These are phyloP conservation scores for Allobates femoralis DNA, from an alignment of 2,797 vertebrate genomes.

Conservation along the genomic window DNA sequence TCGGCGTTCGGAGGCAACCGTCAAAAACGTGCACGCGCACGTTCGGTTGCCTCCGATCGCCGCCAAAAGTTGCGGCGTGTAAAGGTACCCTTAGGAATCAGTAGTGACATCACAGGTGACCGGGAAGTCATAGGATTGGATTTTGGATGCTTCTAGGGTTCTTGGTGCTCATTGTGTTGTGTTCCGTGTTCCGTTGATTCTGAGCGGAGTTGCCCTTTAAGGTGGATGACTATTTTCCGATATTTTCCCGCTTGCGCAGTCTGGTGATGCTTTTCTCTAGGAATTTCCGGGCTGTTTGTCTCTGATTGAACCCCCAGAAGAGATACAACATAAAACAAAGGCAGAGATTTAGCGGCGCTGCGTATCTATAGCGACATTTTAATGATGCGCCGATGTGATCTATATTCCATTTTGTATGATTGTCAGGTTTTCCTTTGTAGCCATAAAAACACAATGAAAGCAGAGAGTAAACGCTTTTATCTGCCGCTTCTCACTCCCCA, in stretches of 20 bases:
- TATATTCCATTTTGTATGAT: slow-evolving; percentile 50
- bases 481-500: slow-evolving; percentile 39
- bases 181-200: background rate
- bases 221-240: background rate
- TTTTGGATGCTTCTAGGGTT: background rate
- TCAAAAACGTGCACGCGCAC: no score
- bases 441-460: slow-evolving; percentile 56
- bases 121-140: background rate
- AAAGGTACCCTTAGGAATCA: background rate
- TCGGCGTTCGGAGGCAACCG: no score
- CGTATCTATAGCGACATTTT: slow-evolving; percentile 42
- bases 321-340: slow-evolving; percentile 19
- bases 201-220: no score
- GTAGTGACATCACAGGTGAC: background rate
- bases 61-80: no score
- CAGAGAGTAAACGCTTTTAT: slow-evolving; percentile 46
- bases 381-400: slow-evolving; percentile 44
- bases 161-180: background rate
- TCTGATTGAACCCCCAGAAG: slow-evolving; percentile 11
- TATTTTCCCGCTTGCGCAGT: background rate
- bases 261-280: background rate
- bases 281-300: slow-evolving; percentile 6
- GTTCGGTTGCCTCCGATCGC: no score
- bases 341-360: slow-evolving; percentile 6
- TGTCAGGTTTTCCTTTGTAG: slow-evolving; percentile 48